Evolutionary conservation across 2,797 vertebrate species (phyloP).

Genomic region (Peromyscus attwateri): DNA sequence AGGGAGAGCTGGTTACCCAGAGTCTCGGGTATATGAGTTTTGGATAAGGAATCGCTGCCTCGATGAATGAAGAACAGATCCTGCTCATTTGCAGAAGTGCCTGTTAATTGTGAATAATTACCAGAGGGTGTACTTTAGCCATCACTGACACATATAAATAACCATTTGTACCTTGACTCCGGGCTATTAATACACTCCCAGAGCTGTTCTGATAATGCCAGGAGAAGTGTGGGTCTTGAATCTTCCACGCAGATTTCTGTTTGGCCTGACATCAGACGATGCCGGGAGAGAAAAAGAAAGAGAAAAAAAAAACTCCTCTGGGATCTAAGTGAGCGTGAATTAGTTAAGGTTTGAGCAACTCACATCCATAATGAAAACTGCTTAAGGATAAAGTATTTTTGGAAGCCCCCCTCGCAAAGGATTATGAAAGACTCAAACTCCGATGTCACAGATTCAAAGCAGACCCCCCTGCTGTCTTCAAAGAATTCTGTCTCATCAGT

Average conservation of each 20-base stretch:
- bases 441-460: conserved; percentile 80
- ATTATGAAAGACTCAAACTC: conserved; percentile 81
- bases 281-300: conserved; percentile 52
- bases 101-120: conserved; percentile 84
- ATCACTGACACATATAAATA: conserved; percentile 77
- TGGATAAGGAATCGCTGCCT: conserved; percentile 75
- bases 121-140: conserved; percentile 71
- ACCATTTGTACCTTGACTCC: conserved; percentile 70
- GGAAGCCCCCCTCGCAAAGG: conserved; percentile 73
- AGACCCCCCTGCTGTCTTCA: conserved; percentile 82
- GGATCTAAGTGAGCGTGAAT: conserved; percentile 81
- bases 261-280: conserved; percentile 83
- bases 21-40: conserved; percentile 67
- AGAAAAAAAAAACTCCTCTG: conserved; percentile 68
- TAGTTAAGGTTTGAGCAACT: conserved; percentile 86
- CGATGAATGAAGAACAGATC: conserved; percentile 75
- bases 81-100: conserved; percentile 80
- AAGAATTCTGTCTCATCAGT: conserved; percentile 76
- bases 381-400: conserved; percentile 85
- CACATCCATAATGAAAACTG: conserved; percentile 84
- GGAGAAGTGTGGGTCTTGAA: conserved; percentile 63
- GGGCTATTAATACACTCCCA: conserved; percentile 78
- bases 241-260: conserved; percentile 81
- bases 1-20: conserved; percentile 62
- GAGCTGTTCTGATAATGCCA: conserved; percentile 69